A percentile compares a stretch with the other conserved stretches of the same genome.
phyloP scores from a whole-genome alignment of 2,888 invertebrate genomes.

The Leptopilina myrica region DNA sequence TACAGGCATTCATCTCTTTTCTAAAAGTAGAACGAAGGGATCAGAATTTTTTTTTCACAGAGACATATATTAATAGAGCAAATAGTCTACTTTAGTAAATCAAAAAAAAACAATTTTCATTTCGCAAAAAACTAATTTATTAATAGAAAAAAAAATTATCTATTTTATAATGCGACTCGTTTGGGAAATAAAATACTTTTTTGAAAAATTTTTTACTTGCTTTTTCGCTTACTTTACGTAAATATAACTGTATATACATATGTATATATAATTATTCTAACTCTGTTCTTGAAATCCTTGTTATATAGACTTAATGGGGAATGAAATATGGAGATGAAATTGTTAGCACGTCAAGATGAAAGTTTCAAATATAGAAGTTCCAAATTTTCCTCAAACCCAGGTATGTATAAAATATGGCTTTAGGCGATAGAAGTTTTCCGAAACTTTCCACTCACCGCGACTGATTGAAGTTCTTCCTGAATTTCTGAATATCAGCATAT shows the following conservation, averaged over 20 bases:
- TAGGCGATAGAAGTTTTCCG: slow-evolving; percentile 32
- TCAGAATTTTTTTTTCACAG: not conserved
- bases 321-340: slow-evolving; percentile 21
- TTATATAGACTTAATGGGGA: slow-evolving; percentile 21
- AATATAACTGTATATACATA: too few relatives aligned
- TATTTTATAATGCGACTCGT: too few relatives aligned
- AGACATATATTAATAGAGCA: too few relatives aligned
- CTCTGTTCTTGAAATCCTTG: not conserved
- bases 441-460: slow-evolving; percentile 41
- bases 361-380: slow-evolving; percentile 35
- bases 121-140: too few relatives aligned
- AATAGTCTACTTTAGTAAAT: too few relatives aligned
- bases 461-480: slow-evolving; percentile 34
- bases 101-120: too few relatives aligned
- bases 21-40: not conserved
- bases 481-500: slow-evolving; percentile 33
- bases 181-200: too few relatives aligned
- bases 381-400: slow-evolving; percentile 17
- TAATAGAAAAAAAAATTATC: too few relatives aligned
- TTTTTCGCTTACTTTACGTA: too few relatives aligned
- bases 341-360: slow-evolving; percentile 31
- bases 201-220: too few relatives aligned
- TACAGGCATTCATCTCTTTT: slow-evolving; percentile 27
- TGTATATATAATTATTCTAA: not conserved
- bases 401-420: slow-evolving; percentile 35